Conservation (phyloP, 2,888 invertebrate genomes). For the Drosophila borborema region DNA sequence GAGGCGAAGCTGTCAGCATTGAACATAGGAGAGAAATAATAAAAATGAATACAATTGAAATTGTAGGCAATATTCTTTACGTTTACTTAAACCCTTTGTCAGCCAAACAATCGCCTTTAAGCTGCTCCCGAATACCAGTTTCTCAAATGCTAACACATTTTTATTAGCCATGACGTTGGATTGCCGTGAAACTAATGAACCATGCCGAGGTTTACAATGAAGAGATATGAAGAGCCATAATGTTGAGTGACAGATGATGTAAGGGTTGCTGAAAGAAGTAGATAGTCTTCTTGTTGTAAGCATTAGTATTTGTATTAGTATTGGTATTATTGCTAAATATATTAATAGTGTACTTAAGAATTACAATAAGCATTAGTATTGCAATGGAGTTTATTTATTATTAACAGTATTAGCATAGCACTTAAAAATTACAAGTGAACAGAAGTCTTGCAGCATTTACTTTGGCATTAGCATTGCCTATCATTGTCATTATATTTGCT, state of each 20-base stretch:
- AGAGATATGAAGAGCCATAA: background rate
- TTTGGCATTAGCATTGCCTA: background rate
- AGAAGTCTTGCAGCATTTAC: background rate
- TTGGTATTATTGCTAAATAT: background rate
- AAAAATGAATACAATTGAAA: slow-evolving; percentile 31
- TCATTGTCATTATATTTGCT: background rate
- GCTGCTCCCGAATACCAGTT: slow-evolving; percentile 26
- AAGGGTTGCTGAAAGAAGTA: background rate
- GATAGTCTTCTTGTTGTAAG: background rate
- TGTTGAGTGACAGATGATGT: background rate
- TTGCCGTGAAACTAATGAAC: slow-evolving; percentile 7
- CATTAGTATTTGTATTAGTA: background rate
- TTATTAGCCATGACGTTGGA: slow-evolving; percentile 25
- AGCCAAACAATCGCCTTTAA: slow-evolving; percentile 6
- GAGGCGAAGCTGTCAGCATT: slow-evolving; percentile 23
- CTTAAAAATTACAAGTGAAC: too few relatives aligned
- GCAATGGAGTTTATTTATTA: background rate
- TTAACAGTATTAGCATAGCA: background rate
- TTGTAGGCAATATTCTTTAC: slow-evolving; percentile 53
- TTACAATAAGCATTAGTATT: too few relatives aligned
- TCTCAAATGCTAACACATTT: slow-evolving; percentile 17
- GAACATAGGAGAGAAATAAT: background rate
- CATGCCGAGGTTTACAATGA: background rate
- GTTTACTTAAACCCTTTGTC: slow-evolving; percentile 57
- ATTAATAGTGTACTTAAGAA: background rate